Percentiles rank a stretch among this genome's conserved stretches.
Conservation (phyloP, 2,888 invertebrate species). For the Thereva nobilitata region DNA sequence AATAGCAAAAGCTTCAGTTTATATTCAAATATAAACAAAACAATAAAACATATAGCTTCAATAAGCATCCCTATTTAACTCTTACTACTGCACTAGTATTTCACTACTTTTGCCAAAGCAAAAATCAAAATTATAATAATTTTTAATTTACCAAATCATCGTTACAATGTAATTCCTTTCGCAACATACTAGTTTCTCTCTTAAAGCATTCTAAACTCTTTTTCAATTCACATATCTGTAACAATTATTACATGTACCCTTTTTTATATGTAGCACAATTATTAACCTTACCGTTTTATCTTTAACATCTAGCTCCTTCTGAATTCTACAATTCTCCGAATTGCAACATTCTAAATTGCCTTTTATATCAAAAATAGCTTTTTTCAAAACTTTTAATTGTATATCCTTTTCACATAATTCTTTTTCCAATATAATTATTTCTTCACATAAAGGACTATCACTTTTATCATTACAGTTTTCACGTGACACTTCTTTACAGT, state of each 20-base stretch:
- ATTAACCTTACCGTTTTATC: constrained; percentile 11
- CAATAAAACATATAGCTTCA: no score
- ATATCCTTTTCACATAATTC: constrained; percentile 29
- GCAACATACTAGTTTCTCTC: constrained; percentile 8
- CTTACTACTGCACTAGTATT: background rate
- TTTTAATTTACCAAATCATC: no score
- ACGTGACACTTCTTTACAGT: constrained; percentile 11
- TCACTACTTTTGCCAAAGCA: background rate
- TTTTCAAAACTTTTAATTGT: constrained; percentile 2
- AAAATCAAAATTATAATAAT: no score
- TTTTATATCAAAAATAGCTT: background rate
- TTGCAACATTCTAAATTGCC: background rate
- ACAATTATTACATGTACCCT: no score
- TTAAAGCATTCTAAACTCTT: background rate
- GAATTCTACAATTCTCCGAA: background rate
- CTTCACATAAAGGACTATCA: constrained; percentile 27
- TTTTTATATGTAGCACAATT: background rate
- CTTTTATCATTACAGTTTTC: background rate
- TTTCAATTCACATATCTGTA: no score
- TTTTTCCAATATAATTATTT: constrained; percentile 21
- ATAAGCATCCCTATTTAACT: background rate
- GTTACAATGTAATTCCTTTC: background rate
- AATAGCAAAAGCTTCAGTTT: no score
- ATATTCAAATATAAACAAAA: no score
- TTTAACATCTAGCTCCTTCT: constrained; percentile 13